These are phyloP conservation scores for Tenthredo amoena DNA, from an alignment of 2,888 invertebrate species.

Conservation along the genomic window DNA sequence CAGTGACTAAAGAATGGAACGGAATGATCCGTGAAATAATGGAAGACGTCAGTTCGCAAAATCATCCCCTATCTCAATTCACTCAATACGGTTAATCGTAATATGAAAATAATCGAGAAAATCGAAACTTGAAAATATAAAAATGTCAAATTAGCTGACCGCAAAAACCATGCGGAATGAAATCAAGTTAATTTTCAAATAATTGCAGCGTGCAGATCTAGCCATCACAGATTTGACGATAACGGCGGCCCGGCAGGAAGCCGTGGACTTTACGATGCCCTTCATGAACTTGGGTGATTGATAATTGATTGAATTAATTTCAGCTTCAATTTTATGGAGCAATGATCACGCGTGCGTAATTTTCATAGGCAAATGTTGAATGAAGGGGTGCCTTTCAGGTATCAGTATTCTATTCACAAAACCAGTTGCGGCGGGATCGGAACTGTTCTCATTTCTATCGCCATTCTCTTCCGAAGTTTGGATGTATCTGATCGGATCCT, in stretches of 20 bases:
- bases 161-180: no score
- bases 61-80: not conserved
- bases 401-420: constrained; percentile 95
- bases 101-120: not conserved
- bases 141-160: not conserved
- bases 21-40: constrained; percentile 89
- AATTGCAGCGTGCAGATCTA: constrained; percentile 89
- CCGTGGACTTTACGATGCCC: constrained; percentile 96
- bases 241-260: constrained; percentile 92
- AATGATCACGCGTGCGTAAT: not conserved
- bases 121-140: not conserved
- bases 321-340: not conserved
- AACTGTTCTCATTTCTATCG: constrained; percentile 94
- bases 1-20: constrained; percentile 83
- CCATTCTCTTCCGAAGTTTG: constrained; percentile 93
- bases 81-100: not conserved
- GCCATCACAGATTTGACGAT: constrained; percentile 95
- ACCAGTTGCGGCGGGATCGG: constrained; percentile 91
- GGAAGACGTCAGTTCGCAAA: constrained; percentile 81
- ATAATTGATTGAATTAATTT: not conserved
- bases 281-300: constrained; percentile 92
- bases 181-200: constrained; percentile 43
- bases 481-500: constrained; percentile 91
- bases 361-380: not conserved
- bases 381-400: constrained; percentile 77